Percentiles rank a stretch among this genome's conserved stretches.
Evolutionary conservation across 2,797 vertebrate species (phyloP).

Genomic region (Sylvia borin): DNA sequence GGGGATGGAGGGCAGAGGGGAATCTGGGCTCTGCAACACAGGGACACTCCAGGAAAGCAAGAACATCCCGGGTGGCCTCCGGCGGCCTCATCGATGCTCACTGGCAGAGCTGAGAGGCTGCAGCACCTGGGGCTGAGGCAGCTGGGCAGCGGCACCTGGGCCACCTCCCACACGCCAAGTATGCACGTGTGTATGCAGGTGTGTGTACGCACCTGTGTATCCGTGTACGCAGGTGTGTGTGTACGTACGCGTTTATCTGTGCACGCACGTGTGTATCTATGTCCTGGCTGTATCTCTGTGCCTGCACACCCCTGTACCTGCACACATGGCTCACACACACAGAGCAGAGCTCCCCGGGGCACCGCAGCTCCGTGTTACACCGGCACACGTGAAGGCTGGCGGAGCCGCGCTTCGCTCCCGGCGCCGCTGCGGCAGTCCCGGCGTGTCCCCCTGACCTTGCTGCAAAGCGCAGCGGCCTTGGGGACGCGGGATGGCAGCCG

Average conservation of each 20-base stretch:
- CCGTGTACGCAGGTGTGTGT: accelerated
- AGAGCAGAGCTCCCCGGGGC: background rate
- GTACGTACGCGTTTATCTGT: background rate
- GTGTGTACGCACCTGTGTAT: background rate
- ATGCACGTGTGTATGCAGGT: background rate
- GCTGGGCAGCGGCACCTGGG: background rate
- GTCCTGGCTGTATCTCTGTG: background rate
- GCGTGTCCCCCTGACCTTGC: constrained; percentile 7
- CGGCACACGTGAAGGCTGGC: background rate
- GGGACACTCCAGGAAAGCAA: accelerated
- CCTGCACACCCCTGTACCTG: background rate
- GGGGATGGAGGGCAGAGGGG: accelerated
- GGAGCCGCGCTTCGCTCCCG: accelerated
- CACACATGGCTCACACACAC: background rate
- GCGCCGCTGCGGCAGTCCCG: background rate
- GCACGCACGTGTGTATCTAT: too few relatives aligned
- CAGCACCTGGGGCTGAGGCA: too few relatives aligned
- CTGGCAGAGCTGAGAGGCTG: background rate
- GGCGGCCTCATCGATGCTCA: background rate
- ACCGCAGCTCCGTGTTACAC: background rate
- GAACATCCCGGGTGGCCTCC: background rate
- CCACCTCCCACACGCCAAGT: accelerated
- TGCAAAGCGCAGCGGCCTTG: background rate
- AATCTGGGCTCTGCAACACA: accelerated
- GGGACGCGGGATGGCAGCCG: background rate